These are phyloP conservation scores for Ceryle rudis DNA, from an alignment of 2,797 vertebrate genomes.

Conservation along the genomic window DNA sequence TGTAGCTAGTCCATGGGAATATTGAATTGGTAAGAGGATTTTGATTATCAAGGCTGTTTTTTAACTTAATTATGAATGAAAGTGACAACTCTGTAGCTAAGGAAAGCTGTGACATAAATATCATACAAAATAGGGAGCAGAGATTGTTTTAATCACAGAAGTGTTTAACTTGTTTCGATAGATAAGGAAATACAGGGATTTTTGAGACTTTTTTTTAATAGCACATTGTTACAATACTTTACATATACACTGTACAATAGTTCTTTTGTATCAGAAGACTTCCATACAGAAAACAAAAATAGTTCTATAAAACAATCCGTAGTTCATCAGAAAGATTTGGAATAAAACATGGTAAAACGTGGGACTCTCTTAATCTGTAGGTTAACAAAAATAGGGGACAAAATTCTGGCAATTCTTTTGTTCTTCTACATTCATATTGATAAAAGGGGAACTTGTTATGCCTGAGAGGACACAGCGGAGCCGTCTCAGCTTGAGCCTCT, in stretches of 20 bases:
- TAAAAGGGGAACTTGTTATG: not conserved
- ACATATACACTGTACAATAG: slow-evolving; percentile 70
- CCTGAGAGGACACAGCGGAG: not conserved
- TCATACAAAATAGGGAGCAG: not conserved
- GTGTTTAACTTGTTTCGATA: not conserved
- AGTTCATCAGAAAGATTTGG: not conserved
- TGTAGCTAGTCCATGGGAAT: not conserved
- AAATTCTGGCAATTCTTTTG: slow-evolving; percentile 27
- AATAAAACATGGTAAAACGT: not conserved
- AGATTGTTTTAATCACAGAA: slow-evolving; percentile 43
- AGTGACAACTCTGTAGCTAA: not conserved
- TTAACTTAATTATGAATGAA: not conserved
- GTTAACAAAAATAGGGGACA: not conserved
- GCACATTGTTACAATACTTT: slow-evolving; percentile 60
- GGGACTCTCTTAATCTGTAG: not conserved
- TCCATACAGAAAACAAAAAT: slow-evolving; percentile 34
- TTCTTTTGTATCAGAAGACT: slow-evolving; percentile 39
- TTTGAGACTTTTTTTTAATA: slow-evolving; percentile 20
- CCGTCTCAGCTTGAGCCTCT: not conserved
- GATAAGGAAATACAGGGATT: not conserved
- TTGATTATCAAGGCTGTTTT: not conserved
- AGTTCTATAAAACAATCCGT: slow-evolving; percentile 36
- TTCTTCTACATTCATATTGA: slow-evolving; percentile 52
- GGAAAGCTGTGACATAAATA: not conserved
- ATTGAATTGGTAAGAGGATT: not conserved